These are phyloP conservation scores for Sebastes trivittatus DNA, from an alignment of 2,797 vertebrate species.

Conservation along the genomic window DNA sequence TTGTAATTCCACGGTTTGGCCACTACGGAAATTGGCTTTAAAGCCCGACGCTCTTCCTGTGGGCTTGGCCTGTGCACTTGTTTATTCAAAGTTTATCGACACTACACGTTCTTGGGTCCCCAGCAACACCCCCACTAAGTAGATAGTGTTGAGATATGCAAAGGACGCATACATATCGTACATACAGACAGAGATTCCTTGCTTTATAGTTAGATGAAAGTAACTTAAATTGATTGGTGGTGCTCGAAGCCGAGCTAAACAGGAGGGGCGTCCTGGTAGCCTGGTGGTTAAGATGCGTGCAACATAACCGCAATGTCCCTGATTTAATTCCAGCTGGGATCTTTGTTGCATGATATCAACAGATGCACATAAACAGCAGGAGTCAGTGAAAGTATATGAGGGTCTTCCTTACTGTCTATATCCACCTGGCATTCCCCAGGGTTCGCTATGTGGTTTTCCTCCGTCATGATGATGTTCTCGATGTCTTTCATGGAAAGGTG, in stretches of 20 bases:
- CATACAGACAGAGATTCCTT: no score
- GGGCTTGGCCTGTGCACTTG: background rate
- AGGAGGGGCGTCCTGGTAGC: background rate
- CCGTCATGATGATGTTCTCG: conserved; percentile 99
- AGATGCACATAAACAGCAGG: background rate
- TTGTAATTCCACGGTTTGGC: background rate
- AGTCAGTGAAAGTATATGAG: background rate
- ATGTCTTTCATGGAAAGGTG: conserved; percentile 99
- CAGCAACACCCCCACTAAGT: background rate
- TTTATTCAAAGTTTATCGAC: background rate
- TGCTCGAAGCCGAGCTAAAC: background rate
- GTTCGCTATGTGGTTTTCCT: conserved; percentile 97
- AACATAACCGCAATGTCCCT: background rate
- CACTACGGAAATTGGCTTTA: background rate
- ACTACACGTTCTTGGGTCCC: background rate
- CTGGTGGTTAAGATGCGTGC: background rate
- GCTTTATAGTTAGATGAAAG: no score
- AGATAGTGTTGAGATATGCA: no score
- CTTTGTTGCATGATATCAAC: background rate
- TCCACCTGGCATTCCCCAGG: conserved; percentile 93
- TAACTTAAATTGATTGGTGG: no score
- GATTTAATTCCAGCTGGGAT: background rate
- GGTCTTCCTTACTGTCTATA: conserved; percentile 92
- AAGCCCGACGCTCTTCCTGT: background rate
- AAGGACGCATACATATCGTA: no score